Evolutionary conservation across 2,888 invertebrate genomes (phyloP), one percentile per base, ranked within the genome.

Genomic region (Unio pictorum): DNA sequence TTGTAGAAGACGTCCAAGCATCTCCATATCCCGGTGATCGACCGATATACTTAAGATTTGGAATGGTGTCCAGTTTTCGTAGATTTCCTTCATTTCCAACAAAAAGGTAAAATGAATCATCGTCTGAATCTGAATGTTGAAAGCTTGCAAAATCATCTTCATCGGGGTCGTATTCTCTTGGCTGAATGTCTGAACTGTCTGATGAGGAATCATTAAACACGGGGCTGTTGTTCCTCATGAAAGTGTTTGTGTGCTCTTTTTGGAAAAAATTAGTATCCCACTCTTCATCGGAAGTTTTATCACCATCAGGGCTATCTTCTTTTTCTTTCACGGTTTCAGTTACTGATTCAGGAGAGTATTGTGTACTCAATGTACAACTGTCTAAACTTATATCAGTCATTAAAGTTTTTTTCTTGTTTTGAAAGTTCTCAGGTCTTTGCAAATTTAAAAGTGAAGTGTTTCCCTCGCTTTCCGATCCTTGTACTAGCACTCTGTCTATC

Each of bases 121-220:
- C 78, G 63, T 79, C 79, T 1, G 68, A 67, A 34, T 78, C 79
- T 6, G 66, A 62, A 34, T 81, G 72, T 63, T 76, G 74, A 34
- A 76, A 77, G 45, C 75, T 79, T 11, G 80, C 80, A 61, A 79
- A 67, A 61, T 80, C 81, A 56, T 81, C 81, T 23, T 81, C 81
- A 64, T 75, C 75, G 8, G 81, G 81, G 64, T 81, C 80, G 58
- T 81, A 81, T 59, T 81, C 81, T 4, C 81, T 72, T 3, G 80
- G 70, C 34, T 79, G 77, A 18, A 78, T 76, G 61, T 81, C 80
- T 6, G 77, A 77, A 34, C 72, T 70, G 56, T 77, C 77, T 4
- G 77, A 77, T 45, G 45, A 45, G 23, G 71, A 74, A 57, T 62
- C 61, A n/a, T 71, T 71, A 2, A 69, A 74, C 23, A 57, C 61